Evolutionary conservation across 2,797 vertebrate genomes (phyloP).

Genomic region (Rhinichthys osculus): DNA sequence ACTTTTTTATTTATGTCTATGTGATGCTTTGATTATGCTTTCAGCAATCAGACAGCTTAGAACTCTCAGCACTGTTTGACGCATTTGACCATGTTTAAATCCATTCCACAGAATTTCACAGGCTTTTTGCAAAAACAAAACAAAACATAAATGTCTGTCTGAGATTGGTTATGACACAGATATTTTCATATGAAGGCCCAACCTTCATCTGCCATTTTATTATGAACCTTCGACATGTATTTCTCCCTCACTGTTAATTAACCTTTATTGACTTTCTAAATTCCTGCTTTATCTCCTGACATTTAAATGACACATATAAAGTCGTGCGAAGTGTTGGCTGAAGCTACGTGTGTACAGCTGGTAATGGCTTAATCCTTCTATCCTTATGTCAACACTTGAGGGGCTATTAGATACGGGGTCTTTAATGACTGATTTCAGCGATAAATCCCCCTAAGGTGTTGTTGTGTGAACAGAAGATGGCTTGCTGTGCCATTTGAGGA

Average conservation of each 20-base stretch:
- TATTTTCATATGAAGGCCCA: constrained; percentile 34
- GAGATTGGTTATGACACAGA: not conserved
- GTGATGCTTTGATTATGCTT: not conserved
- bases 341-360: constrained; percentile 40
- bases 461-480: not conserved
- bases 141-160: not conserved
- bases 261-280: constrained; percentile 79
- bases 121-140: too few species aligned
- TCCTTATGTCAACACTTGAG: constrained; percentile 5
- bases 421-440: constrained; percentile 40
- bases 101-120: not conserved
- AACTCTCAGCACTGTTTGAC: not conserved
- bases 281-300: constrained; percentile 71
- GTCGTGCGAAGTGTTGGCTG: constrained; percentile 65
- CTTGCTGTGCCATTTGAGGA: constrained; percentile 20
- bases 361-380: constrained; percentile 49
- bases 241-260: constrained; percentile 79
- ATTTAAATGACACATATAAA: constrained; percentile 77
- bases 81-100: not conserved
- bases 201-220: constrained; percentile 61
- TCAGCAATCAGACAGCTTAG: not conserved
- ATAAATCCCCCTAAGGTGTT: constrained; percentile 35
- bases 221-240: constrained; percentile 54
- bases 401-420: constrained; percentile 11
- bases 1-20: not conserved